A percentile compares a stretch with the other conserved stretches of the same genome.
These are phyloP conservation scores for Uloborus diversus DNA, from an alignment of 1,140 invertebrate genomes.

Conservation along the genomic window DNA sequence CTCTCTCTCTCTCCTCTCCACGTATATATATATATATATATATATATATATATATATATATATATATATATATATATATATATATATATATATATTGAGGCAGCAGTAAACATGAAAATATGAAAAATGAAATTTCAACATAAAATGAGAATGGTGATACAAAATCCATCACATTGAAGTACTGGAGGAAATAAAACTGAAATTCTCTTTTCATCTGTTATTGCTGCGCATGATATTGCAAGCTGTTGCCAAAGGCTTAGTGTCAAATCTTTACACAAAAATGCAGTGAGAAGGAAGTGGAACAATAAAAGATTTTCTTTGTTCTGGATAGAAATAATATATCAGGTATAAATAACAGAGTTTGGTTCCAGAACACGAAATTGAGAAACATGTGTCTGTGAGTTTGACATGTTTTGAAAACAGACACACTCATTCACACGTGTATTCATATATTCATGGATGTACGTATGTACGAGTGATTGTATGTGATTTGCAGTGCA, in stretches of 20 bases:
- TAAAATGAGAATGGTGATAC: background rate
- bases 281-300: background rate
- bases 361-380: too few relatives aligned
- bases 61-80: background rate
- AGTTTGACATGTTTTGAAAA: too few relatives aligned
- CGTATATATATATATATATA: too few relatives aligned
- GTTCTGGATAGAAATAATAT: too few relatives aligned
- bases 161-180: background rate
- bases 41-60: background rate
- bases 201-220: conserved; percentile 28
- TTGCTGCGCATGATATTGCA: conserved; percentile 9
- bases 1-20: too few relatives aligned
- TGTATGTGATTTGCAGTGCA: too few relatives aligned
- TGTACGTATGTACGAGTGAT: too few relatives aligned
- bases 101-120: background rate
- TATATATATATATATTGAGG: background rate
- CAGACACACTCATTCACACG: too few relatives aligned
- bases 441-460: too few relatives aligned
- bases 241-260: conserved; percentile 20
- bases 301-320: background rate
- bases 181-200: background rate
- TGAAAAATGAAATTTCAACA: background rate
- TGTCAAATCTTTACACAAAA: conserved; percentile 46
- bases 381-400: too few relatives aligned
- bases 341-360: too few relatives aligned